Percentiles rank a stretch among this genome's conserved stretches.
Conservation (phyloP, 2,797 vertebrate genomes). For the Borostomias antarcticus region DNA sequence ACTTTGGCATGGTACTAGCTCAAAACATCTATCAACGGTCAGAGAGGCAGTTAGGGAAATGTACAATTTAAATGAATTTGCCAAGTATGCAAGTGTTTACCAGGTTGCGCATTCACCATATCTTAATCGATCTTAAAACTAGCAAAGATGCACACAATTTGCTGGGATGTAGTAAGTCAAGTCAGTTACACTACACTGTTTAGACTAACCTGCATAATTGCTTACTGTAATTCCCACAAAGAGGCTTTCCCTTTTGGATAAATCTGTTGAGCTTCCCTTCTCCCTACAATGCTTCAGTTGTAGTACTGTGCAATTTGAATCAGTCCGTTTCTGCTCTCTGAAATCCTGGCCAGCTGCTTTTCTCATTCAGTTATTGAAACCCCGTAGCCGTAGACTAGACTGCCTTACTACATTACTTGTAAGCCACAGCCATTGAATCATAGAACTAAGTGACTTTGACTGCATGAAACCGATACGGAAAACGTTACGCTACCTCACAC, state of each 20-base stretch:
- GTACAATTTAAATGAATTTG: too few relatives aligned
- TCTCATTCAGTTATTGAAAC: constrained; percentile 46
- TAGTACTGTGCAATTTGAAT: constrained; percentile 45
- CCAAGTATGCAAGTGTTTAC: too few relatives aligned
- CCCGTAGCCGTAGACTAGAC: constrained; percentile 35
- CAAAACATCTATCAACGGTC: not conserved
- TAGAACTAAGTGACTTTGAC: constrained; percentile 38
- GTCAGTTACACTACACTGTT: too few relatives aligned
- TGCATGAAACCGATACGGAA: constrained; percentile 5
- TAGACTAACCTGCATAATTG: too few relatives aligned
- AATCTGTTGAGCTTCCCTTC: too few relatives aligned
- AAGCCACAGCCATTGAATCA: constrained; percentile 1
- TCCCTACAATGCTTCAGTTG: constrained; percentile 20
- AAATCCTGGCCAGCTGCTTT: constrained; percentile 59
- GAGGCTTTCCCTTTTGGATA: too few relatives aligned
- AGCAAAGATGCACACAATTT: too few relatives aligned
- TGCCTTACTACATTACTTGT: constrained; percentile 33
- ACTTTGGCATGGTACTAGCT: not conserved
- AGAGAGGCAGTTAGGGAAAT: not conserved
- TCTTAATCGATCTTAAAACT: too few relatives aligned
- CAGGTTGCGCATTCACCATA: too few relatives aligned
- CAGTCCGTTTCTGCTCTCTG: constrained; percentile 36
- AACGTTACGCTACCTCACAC: not conserved
- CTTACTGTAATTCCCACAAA: too few relatives aligned
- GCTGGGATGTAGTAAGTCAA: too few relatives aligned